Evolutionary conservation across 2,797 vertebrate species (phyloP), one percentile per base, ranked within the genome.

Genomic region (Gila robusta): DNA sequence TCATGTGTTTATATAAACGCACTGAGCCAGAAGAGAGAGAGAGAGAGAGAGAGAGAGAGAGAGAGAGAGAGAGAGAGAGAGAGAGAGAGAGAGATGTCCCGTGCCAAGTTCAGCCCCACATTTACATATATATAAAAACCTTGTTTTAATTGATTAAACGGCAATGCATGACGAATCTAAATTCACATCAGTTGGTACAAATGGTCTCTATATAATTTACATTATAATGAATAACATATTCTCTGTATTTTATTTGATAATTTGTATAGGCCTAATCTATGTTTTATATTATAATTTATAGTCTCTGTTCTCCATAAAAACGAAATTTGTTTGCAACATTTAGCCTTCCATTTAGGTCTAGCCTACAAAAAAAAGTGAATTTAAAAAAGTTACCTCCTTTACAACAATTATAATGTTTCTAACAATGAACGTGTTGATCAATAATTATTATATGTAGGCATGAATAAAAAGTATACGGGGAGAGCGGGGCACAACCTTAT

Each of bases 1-100:
- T 17, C 49, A 17, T 52, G 39, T 81, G 69, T 39, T 64, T 73
- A 72, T 78, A 69, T 78, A 39, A 84, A 80, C 69, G 1, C 39
- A 49, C 4, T 23, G 52, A 56, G 37, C 2, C 26, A 71, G 64
- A 35, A 72, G 10, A 49, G 47, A 41, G 11, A 72, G 69, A 73
- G 44, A 47, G 12, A 44, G 44, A 47, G 44, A 47, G 44, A 47
- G 44, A 47, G 44, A 47, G 44, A 47, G 44, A 47, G 44, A 49
- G 14, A 49, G 47, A 49, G 47, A 49, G 47, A 47, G 47, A 47
- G 47, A 16, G 47, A 49, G 47, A 49, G 47, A 49, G 47, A 16
- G 47, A 16, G 14, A n/a, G 21, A 23, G 9, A 23, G 21, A 21
- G 71, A 54, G 32, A 28, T 39, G n/a, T 78, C 19, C 72, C 1